A percentile compares a stretch with the other conserved stretches of the same genome.
phyloP scores from a whole-genome alignment of 2,113 vertebrate species.

The Microcebus murinus region DNA sequence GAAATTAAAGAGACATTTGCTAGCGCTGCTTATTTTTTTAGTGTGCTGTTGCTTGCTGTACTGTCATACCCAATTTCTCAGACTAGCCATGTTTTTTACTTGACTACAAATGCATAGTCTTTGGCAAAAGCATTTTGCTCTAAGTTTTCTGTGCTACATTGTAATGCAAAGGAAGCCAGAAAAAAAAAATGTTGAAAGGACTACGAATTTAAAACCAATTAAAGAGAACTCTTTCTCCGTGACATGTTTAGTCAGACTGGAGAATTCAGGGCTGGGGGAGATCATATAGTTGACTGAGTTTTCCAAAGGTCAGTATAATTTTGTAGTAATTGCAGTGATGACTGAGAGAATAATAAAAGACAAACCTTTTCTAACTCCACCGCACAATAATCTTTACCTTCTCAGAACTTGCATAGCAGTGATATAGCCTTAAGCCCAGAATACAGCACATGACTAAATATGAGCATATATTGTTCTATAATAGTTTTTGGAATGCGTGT shows the following conservation, averaged over 20 bases:
- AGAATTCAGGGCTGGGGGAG: neutral
- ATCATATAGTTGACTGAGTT: neutral
- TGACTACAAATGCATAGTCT: neutral
- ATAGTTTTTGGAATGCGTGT: neutral
- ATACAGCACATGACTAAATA: neutral
- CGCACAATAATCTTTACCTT: neutral
- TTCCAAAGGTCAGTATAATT: constrained; percentile 38
- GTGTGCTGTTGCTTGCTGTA: neutral
- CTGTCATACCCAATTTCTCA: neutral
- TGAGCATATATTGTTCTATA: neutral
- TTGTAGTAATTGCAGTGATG: neutral
- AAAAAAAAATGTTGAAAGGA: neutral
- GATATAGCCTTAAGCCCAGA: neutral
- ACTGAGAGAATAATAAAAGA: neutral
- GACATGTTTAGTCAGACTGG: neutral
- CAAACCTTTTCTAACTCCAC: neutral
- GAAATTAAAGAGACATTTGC: neutral
- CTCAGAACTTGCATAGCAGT: neutral
- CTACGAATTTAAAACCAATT: constrained; percentile 27
- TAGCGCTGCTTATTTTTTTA: neutral
- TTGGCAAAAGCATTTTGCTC: neutral
- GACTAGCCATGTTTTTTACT: neutral
- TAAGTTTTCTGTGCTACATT: neutral
- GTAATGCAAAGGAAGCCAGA: neutral
- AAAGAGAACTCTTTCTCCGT: neutral